Conservation (phyloP, 2,113 vertebrate genomes). For the Tupaia tana region DNA sequence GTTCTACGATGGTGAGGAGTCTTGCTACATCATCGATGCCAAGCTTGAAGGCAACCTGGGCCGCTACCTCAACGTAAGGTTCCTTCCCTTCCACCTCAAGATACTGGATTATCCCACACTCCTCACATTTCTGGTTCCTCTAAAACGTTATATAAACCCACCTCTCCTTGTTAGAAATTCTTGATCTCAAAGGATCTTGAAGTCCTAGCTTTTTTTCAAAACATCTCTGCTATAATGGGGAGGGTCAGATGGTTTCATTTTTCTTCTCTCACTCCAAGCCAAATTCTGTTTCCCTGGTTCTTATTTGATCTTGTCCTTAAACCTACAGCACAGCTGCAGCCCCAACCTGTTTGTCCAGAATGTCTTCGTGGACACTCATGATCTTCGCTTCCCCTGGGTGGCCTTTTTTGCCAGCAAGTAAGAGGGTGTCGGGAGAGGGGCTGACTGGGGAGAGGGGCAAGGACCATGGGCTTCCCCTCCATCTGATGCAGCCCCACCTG, state of each 20-base stretch:
- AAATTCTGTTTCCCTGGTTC: not conserved
- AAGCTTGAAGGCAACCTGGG: conserved; percentile 98
- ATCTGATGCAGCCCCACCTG: no score
- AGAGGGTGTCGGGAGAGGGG: conserved; percentile 18
- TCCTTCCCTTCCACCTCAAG: not conserved
- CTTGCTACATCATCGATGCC: conserved; percentile 98
- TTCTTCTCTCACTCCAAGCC: not conserved
- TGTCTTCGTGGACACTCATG: conserved; percentile 98
- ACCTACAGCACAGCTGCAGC: conserved; percentile 94
- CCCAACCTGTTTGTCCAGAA: conserved; percentile 99
- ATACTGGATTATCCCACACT: not conserved
- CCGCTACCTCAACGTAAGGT: conserved; percentile 96
- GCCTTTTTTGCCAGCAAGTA: conserved; percentile 97
- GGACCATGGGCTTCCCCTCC: not conserved
- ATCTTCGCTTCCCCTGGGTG: conserved; percentile 98
- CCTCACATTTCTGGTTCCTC: not conserved
- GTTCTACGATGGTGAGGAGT: conserved; percentile 97
- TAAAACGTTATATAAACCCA: not conserved
- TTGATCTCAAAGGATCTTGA: not conserved
- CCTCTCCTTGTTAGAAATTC: not conserved
- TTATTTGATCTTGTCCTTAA: conserved; percentile 3
- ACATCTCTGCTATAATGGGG: not conserved
- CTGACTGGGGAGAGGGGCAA: not conserved
- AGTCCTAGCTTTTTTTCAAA: not conserved
- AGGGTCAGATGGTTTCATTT: not conserved